phyloP scores from a whole-genome alignment of 1,140 invertebrate genomes.

The Acyrthosiphon pisum region DNA sequence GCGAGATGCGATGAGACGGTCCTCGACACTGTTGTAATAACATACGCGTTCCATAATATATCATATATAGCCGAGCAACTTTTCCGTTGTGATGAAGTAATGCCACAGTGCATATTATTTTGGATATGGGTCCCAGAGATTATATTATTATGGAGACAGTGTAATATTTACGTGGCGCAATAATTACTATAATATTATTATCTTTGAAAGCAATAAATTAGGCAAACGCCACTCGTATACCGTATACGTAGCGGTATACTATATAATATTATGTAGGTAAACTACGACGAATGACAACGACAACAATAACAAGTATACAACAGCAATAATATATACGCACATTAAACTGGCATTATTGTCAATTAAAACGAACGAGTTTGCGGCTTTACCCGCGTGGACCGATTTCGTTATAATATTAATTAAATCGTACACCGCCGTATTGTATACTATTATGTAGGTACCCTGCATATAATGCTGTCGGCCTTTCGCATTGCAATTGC shows the following conservation, averaged over 20 bases:
- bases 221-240: neutral
- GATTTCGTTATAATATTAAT: constrained; percentile 6
- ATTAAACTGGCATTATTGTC: neutral
- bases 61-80: neutral
- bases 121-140: neutral
- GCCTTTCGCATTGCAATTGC: neutral
- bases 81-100: neutral
- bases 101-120: neutral
- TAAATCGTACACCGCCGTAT: neutral
- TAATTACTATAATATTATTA: neutral
- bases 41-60: too few species aligned
- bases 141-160: neutral
- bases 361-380: neutral
- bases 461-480: neutral
- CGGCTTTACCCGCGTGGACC: neutral
- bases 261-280: neutral
- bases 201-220: neutral
- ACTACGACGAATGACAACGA: neutral
- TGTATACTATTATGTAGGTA: too few species aligned
- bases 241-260: too few species aligned
- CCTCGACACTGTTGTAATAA: neutral
- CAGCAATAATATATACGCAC: neutral
- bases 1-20: neutral
- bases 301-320: neutral
- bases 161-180: neutral